These are phyloP conservation scores for Meandrina meandrites DNA, from an alignment of 92 coral and sea anemone genomes.

Conservation along the genomic window DNA sequence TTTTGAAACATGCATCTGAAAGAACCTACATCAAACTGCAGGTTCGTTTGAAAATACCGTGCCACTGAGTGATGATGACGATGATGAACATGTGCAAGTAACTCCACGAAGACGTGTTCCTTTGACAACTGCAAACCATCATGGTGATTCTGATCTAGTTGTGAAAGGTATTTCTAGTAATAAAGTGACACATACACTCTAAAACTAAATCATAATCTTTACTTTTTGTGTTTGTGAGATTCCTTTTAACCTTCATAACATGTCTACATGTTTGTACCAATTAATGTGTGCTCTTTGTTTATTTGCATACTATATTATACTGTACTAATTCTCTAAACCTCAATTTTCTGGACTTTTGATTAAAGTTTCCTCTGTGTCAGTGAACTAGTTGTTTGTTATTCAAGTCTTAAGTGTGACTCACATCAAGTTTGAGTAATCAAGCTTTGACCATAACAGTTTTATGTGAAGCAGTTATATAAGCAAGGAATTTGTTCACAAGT, in stretches of 20 bases:
- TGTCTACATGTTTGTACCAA: too few relatives aligned
- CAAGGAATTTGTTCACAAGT: neutral
- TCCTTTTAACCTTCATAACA: neutral
- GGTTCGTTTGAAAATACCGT: neutral
- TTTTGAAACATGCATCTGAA: neutral
- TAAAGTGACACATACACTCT: neutral
- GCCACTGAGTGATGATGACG: slow-evolving; percentile 19
- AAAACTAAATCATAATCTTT: neutral
- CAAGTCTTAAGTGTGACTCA: neutral
- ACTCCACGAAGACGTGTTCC: slow-evolving; percentile 36
- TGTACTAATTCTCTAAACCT: neutral
- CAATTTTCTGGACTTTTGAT: too few relatives aligned
- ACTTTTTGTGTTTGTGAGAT: neutral
- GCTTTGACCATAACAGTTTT: neutral
- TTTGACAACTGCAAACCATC: neutral
- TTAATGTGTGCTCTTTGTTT: too few relatives aligned
- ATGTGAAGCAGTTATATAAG: neutral
- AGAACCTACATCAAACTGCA: neutral
- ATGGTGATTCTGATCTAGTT: slow-evolving; percentile 30
- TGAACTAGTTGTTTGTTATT: neutral
- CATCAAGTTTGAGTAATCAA: neutral
- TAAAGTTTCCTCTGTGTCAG: neutral
- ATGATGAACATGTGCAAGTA: slow-evolving; percentile 7
- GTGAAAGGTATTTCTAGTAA: slow-evolving; percentile 17
- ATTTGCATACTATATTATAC: too few relatives aligned